Base-by-base conservation (phyloP, 2,888 invertebrate genomes). In the Galerucella pusilla region DNA sequence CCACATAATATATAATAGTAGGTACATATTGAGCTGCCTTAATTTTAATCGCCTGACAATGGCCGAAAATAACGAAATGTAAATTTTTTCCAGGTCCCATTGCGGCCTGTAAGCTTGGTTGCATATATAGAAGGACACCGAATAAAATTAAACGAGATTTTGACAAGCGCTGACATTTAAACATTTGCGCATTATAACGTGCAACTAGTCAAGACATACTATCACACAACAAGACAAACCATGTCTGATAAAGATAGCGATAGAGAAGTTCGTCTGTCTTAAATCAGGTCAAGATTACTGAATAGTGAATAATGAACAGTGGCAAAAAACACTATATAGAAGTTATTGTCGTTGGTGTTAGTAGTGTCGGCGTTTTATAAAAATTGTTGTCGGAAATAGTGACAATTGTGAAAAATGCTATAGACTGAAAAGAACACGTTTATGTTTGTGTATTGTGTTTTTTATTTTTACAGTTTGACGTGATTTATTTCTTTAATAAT, bases 241-340 rank as follows among this genome's bases (percentile, higher is more conserved):
- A 63, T 46, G 72, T 14, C 49, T 42, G 75, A 77, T 69, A 74
- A 73, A 78, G 77, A 76, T 65, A 70, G 14, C 65, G 16, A 63
- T 63, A 46, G 35, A 11, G 2, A 20, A 57, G 70, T 42, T 61
- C 6, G 75, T 70, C 70, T 57, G 54, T 45, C 9, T 75, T 74
- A 74, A 75, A 72, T 72, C 77, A 66, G 74, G 77, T 73, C 75
- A 74, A 69, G 67, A 75, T 74, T 69, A 63, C 61, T 71, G 78
- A 73, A 74, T 71, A 52, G 63, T 71, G 78, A 75, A 75, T 71
- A 59, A 66, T 71, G 78, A 75, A 75, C 78, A 78, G 80, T 79
- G 79, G 78, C 71, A 80, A 80, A 80, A 81, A 80, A 63, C 71
- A 75, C 80, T 80, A 81, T 78, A 81, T 79, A 71, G 75, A 80